These are phyloP conservation scores for Hyppa rectilinea DNA, from an alignment of 2,888 invertebrate genomes.

Conservation along the genomic window DNA sequence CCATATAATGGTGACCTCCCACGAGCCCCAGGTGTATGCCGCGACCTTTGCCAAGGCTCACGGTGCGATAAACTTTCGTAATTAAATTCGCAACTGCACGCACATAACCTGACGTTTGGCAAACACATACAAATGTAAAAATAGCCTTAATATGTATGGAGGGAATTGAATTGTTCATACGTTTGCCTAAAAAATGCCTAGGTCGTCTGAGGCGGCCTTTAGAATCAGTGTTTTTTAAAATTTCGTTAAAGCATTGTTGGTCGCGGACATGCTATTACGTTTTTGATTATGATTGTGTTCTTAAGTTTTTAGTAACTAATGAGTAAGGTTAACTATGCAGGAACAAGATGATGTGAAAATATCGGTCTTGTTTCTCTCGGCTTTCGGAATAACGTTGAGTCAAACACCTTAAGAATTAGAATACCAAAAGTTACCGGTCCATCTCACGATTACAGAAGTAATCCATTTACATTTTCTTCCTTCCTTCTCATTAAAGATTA, in stretches of 20 bases:
- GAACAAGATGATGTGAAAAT: neutral
- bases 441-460: slow-evolving; percentile 13
- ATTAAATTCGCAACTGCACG: slow-evolving; percentile 70
- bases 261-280: slow-evolving; percentile 12
- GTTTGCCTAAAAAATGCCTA: slow-evolving; percentile 57
- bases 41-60: slow-evolving; percentile 74
- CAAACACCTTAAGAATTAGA: neutral
- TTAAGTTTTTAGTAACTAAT: neutral
- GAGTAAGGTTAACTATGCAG: neutral
- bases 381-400: neutral
- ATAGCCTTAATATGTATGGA: slow-evolving; percentile 53
- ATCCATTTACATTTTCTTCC: slow-evolving; percentile 19
- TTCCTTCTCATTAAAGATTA: slow-evolving; percentile 29
- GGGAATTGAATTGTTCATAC: slow-evolving; percentile 39
- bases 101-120: slow-evolving; percentile 60
- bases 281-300: slow-evolving; percentile 8
- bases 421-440: neutral
- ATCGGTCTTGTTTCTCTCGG: neutral
- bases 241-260: slow-evolving; percentile 31
- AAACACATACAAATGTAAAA: slow-evolving; percentile 58
- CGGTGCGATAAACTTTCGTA: slow-evolving; percentile 78
- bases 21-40: slow-evolving; percentile 44
- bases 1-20: slow-evolving; percentile 56
- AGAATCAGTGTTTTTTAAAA: slow-evolving; percentile 20
- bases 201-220: slow-evolving; percentile 44